Percentiles rank a stretch among this genome's conserved stretches.
These are phyloP conservation scores for Odocoileus virginianus DNA, from an alignment of 2,113 vertebrate genomes.

Conservation along the genomic window DNA sequence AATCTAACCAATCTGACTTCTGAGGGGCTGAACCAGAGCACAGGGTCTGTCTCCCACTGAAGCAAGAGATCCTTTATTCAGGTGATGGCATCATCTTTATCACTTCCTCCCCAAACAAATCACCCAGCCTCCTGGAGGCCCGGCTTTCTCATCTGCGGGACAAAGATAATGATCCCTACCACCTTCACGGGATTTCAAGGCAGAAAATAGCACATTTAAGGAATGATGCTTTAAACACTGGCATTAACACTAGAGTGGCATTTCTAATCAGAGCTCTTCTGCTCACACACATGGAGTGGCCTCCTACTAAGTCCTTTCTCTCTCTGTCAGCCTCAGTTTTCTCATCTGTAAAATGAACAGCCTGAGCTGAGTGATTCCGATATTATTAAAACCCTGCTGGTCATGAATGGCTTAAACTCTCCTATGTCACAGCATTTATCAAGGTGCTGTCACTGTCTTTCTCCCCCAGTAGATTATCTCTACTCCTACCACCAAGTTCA, in stretches of 20 bases:
- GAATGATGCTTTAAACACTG: background rate
- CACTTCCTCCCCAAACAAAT: background rate
- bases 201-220: background rate
- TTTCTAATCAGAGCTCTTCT: background rate
- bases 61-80: background rate
- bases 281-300: background rate
- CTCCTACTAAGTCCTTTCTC: background rate
- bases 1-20: background rate
- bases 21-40: background rate
- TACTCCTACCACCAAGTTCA: background rate
- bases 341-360: constrained; percentile 21
- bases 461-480: background rate
- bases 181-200: background rate
- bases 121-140: background rate
- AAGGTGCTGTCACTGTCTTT: background rate
- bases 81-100: background rate
- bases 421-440: background rate
- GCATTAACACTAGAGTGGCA: background rate
- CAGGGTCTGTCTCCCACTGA: background rate
- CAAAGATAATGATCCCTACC: background rate
- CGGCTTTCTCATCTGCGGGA: background rate
- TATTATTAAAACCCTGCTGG: background rate
- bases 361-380: background rate
- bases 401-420: background rate
- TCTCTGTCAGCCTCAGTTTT: background rate